Evolutionary conservation across 2,113 vertebrate species (phyloP).

Genomic region (Alethe diademata): DNA sequence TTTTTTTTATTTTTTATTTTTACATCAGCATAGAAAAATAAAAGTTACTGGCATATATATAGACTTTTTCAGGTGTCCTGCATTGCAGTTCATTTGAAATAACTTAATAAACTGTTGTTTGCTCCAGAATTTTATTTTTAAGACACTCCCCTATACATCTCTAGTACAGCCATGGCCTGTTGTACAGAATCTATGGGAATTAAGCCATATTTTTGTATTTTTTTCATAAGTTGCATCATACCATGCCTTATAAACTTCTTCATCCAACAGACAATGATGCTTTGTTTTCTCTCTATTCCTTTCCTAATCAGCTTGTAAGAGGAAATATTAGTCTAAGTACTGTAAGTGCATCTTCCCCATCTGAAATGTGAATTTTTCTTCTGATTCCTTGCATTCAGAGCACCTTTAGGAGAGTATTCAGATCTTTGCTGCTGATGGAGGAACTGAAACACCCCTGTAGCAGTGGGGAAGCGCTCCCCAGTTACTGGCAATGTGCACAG

Average conservation of each 20-base stretch:
- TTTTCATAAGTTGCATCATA: neutral
- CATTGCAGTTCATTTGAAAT: neutral
- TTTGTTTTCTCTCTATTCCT: neutral
- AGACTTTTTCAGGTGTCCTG: neutral
- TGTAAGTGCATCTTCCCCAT: neutral
- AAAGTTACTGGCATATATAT: neutral
- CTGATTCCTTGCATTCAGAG: neutral
- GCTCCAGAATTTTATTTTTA: neutral
- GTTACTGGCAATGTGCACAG: rapidly evolving
- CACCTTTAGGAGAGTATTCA: neutral
- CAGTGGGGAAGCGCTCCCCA: neutral
- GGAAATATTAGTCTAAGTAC: neutral
- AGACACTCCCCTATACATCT: neutral
- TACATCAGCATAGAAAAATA: neutral
- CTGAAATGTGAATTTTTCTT: neutral
- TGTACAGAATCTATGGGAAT: neutral
- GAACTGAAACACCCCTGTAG: neutral
- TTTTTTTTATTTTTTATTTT: rapidly evolving
- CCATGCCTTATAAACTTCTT: neutral
- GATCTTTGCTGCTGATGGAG: neutral
- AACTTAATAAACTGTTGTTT: neutral
- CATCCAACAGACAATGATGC: neutral
- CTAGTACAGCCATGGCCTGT: neutral
- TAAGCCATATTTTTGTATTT: neutral
- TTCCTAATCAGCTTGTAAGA: neutral